Evolutionary conservation across 2,888 invertebrate species (phyloP).

Genomic region (Limnephilus marmoratus): DNA sequence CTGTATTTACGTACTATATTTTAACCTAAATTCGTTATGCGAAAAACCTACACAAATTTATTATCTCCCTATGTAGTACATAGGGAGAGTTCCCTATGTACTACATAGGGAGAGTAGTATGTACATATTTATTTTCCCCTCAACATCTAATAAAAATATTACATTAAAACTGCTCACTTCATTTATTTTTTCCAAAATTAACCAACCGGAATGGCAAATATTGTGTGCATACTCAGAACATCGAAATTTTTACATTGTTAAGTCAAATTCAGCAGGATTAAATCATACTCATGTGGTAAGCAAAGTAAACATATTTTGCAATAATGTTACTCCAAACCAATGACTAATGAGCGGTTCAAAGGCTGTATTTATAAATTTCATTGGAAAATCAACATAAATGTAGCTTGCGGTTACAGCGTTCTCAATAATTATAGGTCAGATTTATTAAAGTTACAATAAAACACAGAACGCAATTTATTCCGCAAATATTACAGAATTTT

Average conservation of each 20-base stretch:
- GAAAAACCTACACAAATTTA: no score
- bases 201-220: neutral
- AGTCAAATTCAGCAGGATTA: neutral
- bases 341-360: neutral
- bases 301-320: neutral
- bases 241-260: neutral
- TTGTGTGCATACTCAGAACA: neutral
- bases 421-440: slow-evolving; percentile 11
- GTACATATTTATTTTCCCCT: no score
- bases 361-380: neutral
- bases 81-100: no score
- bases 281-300: neutral
- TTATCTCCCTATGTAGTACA: no score
- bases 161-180: no score
- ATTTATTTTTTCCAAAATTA: neutral
- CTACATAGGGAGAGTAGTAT: no score
- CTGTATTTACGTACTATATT: no score
- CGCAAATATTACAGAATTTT: neutral
- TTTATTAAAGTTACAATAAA: neutral
- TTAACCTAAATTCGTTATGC: no score
- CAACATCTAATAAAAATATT: no score
- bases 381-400: neutral
- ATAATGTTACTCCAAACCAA: neutral
- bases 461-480: neutral
- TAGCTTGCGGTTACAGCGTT: neutral